Evolutionary conservation across 2,113 vertebrate species (phyloP).

Genomic region (Damaliscus lunatus): DNA sequence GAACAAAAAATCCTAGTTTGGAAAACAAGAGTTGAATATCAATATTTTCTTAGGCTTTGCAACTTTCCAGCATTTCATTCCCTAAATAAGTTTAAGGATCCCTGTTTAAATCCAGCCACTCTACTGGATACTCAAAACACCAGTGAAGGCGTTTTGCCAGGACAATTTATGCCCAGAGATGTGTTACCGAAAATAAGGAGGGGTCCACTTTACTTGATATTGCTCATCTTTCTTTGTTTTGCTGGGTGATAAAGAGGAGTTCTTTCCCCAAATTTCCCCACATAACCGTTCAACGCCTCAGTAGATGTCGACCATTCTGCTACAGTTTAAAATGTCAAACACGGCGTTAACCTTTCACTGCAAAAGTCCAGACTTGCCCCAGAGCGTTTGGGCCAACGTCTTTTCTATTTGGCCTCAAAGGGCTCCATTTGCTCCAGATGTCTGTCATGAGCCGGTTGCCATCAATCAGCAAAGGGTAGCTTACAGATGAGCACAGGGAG

Average conservation of each 20-base stretch:
- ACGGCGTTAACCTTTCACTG: background rate
- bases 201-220: fast-evolving
- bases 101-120: background rate
- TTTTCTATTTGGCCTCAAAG: background rate
- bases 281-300: fast-evolving
- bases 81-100: background rate
- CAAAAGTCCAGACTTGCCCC: background rate
- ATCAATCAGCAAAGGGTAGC: background rate
- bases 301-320: too few species aligned
- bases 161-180: background rate
- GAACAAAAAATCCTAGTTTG: background rate
- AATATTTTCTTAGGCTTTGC: background rate
- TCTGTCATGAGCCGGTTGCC: background rate
- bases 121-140: background rate
- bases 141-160: background rate
- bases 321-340: background rate
- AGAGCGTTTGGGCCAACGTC: background rate
- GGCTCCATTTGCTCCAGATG: background rate
- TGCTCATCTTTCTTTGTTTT: background rate
- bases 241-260: background rate
- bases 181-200: background rate
- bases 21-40: background rate
- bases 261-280: background rate
- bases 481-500: fast-evolving
- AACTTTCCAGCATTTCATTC: background rate